phyloP scores from a whole-genome alignment of 2,113 vertebrate species.

The Acanthisitta chloris region DNA sequence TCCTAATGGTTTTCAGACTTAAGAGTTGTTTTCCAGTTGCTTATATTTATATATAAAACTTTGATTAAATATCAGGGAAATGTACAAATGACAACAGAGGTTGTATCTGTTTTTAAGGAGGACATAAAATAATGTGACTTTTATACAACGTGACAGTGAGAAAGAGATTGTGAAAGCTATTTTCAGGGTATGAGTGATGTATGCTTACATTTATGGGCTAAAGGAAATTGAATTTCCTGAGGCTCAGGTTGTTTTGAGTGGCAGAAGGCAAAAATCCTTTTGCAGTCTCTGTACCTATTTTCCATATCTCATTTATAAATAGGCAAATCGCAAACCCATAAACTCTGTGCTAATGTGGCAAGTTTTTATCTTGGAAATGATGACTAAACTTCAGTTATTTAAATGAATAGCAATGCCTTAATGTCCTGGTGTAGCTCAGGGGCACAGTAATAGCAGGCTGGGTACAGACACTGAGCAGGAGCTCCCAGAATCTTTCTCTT shows the following conservation, averaged over 20 bases:
- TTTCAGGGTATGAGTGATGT: not conserved
- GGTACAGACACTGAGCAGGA: not conserved
- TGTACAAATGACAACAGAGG: not conserved
- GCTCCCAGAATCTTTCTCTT: not conserved
- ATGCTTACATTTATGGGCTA: not conserved
- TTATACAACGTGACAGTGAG: not conserved
- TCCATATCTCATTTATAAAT: not conserved
- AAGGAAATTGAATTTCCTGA: not conserved
- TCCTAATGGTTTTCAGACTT: not conserved
- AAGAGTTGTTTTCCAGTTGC: not conserved
- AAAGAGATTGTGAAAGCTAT: not conserved
- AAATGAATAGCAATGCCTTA: not conserved
- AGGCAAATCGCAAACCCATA: not conserved
- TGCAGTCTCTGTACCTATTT: not conserved
- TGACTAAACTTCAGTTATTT: not conserved
- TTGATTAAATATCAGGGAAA: not conserved
- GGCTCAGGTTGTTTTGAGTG: not conserved
- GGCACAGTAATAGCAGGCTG: not conserved
- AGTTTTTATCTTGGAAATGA: not conserved
- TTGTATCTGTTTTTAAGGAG: not conserved
- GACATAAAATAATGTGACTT: not conserved
- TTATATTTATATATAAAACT: not conserved
- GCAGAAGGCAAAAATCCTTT: not conserved
- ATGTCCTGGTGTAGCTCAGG: not conserved
- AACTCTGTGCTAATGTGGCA: not conserved